These are phyloP conservation scores for Oryzias woworae DNA, from an alignment of 2,113 vertebrate species.

Conservation along the genomic window DNA sequence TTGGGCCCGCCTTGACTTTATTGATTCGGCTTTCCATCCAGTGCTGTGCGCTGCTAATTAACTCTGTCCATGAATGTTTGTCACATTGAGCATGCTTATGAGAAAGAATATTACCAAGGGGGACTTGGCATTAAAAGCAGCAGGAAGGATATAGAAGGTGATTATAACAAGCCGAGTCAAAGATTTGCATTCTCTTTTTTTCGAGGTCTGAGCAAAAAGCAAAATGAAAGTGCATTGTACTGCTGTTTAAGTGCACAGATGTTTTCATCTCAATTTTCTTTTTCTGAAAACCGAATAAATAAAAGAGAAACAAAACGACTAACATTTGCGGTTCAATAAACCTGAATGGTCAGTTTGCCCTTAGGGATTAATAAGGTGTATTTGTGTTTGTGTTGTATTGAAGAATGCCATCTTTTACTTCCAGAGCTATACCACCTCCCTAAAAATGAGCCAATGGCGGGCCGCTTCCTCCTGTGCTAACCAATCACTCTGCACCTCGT, in stretches of 20 bases:
- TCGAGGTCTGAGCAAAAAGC: not conserved
- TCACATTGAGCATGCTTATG: slow-evolving; percentile 58
- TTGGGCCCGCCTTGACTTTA: slow-evolving; percentile 64
- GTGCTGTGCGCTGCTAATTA: slow-evolving; percentile 70
- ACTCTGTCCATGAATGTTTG: slow-evolving; percentile 49
- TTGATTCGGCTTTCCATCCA: slow-evolving; percentile 62
- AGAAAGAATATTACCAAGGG: slow-evolving; percentile 51
- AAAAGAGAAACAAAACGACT: not conserved
- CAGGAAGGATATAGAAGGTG: slow-evolving; percentile 15
- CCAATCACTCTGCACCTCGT: slow-evolving; percentile 59
- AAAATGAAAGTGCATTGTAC: not conserved
- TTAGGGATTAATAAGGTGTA: no score
- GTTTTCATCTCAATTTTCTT: not conserved
- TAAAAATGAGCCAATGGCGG: slow-evolving; percentile 59
- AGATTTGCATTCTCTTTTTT: not conserved
- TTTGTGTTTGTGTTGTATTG: no score
- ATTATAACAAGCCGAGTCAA: slow-evolving; percentile 22
- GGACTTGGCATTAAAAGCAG: slow-evolving; percentile 37
- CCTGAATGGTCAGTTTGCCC: slow-evolving; percentile 3
- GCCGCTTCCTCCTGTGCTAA: slow-evolving; percentile 44
- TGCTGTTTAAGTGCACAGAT: slow-evolving; percentile 5
- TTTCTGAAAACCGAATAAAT: no score
- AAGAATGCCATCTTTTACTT: slow-evolving; percentile 16
- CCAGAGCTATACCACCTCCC: slow-evolving; percentile 54
- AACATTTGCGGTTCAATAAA: slow-evolving; percentile 2